Evolutionary conservation across 2,113 vertebrate genomes (phyloP), one percentile per base, ranked within the genome.

Genomic region (Campylomormyrus numenius): DNA sequence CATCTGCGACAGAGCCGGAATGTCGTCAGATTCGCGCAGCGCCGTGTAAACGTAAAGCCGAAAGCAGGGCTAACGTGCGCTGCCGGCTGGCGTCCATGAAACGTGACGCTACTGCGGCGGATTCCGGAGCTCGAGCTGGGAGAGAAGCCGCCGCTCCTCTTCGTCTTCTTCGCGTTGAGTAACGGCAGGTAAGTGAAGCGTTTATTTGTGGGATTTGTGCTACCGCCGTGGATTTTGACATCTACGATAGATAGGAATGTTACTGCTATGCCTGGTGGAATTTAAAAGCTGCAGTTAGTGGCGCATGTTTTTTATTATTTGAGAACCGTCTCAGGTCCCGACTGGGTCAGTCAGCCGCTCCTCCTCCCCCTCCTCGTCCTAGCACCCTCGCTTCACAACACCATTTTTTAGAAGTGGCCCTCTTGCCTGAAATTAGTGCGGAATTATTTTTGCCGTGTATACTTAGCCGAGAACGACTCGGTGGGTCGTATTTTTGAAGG

Each of bases 51-150:
- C 50, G 27, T 89, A 88, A 90, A 90, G 3, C 92, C 92, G 94
- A 93, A 93, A 94, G 93, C 93, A 93, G 94, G 93, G 94, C 95
- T 88, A 46, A 88, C 91, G 91, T 77, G 89, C 83, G 89, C 85
- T 49, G 89, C 87, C 93, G 94, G 93, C 94, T 92, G 92, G 94
- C 94, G 95, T 95, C 94, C 95, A 94, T 95, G 94, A 95, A 94
- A 95, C 93, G 95, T 94, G 94, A 95, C 94, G 95, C 94, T 93
- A 94, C 94, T 94, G 95, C 95, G 95, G 94, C 94, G 94, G 95
- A 95, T 94, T 95, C 94, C 95, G 94, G 95, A 95, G 96, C 95
- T 91, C 89, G 92, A 95, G 95, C 95, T 95, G 95, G 94, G 94
- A 95, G 95, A 95, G 93, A 95, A 95, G 74, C 95, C 94, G 93